Evolutionary conservation across 2,888 invertebrate species (phyloP), one percentile per base, ranked within the genome.

Genomic region (Yponomeuta evonymella): DNA sequence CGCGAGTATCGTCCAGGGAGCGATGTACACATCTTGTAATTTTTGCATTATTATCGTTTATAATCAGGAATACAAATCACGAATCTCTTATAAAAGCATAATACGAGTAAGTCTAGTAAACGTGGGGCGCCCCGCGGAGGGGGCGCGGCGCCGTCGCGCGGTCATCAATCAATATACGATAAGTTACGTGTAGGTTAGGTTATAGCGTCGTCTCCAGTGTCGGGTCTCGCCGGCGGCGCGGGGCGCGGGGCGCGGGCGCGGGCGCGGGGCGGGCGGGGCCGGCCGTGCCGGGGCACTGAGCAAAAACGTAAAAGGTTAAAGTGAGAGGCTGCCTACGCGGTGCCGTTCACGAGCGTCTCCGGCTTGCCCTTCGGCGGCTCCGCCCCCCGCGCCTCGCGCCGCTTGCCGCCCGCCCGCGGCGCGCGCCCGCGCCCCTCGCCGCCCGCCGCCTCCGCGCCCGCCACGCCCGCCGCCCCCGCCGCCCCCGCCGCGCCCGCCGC

Each of bases 331-430:
- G 73, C 72, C 84, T 92, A 93, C 85, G 93, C 92, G 76, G 95
- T 94, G 89, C 95, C 95, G 87, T 95, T 95, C 77, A 95, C 93
- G 86, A 95, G 91, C 83, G 94, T 89, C 87, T 94, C 94, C 76
- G 79, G 74, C 83, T 94, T 94, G 77, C 93, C 89, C 88, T 94
- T 93, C 81, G 90, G 92, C 15, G 51, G 51, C 51, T 12, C 51
- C 15, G 51, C 1, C 51, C 2, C 51, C 11, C 51, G 51, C 51
- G 51, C 75, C 74, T 84, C 83, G 78, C 88, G 85, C 68, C 83
- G 83, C 83, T 85, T 84, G 82, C 73, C 73, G 73, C 72, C 70
- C 70, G 74, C 72, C 3, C 43, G 67, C 69, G 73, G 72, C 68
- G 79, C 77, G 70, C 78, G 75, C 74, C 70, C 74, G 71, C 73